These are phyloP conservation scores for Phaethon lepturus DNA, from an alignment of 2,113 vertebrate species.

Conservation along the genomic window DNA sequence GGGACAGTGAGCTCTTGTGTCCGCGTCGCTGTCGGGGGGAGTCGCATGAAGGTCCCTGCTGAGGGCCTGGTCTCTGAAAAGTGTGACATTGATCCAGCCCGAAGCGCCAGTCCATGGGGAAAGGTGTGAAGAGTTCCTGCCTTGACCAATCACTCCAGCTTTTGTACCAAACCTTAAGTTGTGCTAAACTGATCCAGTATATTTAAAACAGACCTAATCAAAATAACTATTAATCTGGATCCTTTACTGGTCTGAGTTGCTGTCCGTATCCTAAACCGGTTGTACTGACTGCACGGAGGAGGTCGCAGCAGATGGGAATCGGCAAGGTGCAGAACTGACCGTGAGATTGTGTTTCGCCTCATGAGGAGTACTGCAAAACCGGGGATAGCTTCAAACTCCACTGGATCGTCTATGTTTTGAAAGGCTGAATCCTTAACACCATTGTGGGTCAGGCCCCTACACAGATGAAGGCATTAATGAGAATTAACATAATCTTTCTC, in stretches of 20 bases:
- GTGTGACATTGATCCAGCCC: neutral
- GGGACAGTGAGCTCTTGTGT: neutral
- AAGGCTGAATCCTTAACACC: neutral
- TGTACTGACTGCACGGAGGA: neutral
- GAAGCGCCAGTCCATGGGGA: neutral
- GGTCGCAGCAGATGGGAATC: neutral
- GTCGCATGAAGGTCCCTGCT: neutral
- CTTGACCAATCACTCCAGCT: neutral
- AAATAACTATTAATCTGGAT: neutral
- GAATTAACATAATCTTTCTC: neutral
- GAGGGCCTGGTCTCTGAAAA: neutral
- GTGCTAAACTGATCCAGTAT: neutral
- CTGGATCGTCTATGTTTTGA: neutral
- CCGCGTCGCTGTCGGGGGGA: neutral
- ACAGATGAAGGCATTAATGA: neutral
- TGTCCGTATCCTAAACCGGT: neutral
- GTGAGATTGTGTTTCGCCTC: neutral
- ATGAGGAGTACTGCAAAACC: too few species aligned
- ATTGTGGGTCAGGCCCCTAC: neutral
- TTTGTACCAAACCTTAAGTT: neutral
- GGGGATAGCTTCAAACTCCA: neutral
- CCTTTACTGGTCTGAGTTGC: neutral
- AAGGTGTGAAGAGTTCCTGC: neutral
- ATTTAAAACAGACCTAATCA: too few species aligned
- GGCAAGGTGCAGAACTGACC: neutral